Percentiles rank a stretch among this genome's conserved stretches.
Conservation (phyloP, 2,113 vertebrate species). For the Dinomys branickii region DNA sequence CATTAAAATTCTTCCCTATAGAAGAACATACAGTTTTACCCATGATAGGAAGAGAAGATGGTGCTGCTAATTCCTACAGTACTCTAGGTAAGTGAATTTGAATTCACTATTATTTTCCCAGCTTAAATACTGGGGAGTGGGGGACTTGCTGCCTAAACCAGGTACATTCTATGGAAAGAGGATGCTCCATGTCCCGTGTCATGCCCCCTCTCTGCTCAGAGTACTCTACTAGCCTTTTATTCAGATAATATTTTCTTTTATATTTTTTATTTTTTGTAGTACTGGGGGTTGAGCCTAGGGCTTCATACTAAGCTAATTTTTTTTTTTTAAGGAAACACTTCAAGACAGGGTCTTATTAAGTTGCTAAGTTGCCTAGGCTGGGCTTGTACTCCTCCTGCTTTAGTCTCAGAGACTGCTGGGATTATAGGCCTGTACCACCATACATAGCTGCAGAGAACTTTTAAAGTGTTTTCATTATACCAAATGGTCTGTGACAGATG, state of each 20-base stretch:
- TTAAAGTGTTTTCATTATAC: conserved; percentile 13
- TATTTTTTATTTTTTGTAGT: neutral
- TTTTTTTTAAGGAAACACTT: neutral
- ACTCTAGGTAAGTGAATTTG: neutral
- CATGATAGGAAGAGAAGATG: neutral
- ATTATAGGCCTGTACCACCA: neutral
- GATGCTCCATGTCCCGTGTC: accelerated
- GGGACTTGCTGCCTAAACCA: accelerated
- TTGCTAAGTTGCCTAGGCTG: neutral
- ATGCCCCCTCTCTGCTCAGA: neutral
- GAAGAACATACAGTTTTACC: neutral
- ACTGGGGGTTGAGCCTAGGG: neutral
- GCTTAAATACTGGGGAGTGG: neutral
- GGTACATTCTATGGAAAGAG: neutral
- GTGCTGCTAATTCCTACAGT: neutral
- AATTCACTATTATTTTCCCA: neutral
- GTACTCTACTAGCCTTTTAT: neutral
- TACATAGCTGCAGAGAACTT: neutral
- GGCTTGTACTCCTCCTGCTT: neutral
- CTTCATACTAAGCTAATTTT: neutral
- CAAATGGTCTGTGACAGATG: neutral
- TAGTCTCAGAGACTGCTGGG: neutral
- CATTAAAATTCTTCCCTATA: neutral
- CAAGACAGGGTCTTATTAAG: neutral
- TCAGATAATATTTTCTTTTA: neutral